phyloP scores from a whole-genome alignment of 2,113 vertebrate genomes.

The Platycercus adscitus region DNA sequence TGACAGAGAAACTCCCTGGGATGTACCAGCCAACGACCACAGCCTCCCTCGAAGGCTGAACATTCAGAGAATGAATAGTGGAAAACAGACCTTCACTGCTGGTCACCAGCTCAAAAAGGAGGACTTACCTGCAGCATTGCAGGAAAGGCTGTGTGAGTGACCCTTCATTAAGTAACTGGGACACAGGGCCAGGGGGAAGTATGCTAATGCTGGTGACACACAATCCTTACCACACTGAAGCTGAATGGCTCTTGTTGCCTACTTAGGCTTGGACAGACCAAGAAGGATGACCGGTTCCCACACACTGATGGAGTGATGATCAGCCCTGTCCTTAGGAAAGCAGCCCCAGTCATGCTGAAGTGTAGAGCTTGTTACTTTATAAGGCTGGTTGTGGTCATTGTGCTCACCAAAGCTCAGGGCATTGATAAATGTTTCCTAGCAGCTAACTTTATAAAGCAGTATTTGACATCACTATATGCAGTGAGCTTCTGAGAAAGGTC shows the following conservation, averaged over 20 bases:
- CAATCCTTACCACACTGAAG: neutral
- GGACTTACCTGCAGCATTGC: neutral
- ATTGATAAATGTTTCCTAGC: neutral
- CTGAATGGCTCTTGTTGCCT: neutral
- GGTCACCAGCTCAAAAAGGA: neutral
- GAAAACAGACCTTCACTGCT: neutral
- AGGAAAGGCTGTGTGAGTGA: neutral
- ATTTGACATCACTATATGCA: neutral
- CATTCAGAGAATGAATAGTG: neutral
- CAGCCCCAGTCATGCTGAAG: neutral
- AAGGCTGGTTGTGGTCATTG: neutral
- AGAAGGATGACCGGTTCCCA: neutral
- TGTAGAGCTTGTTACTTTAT: neutral
- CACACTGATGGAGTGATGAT: neutral
- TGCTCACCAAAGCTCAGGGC: neutral
- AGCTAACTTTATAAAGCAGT: neutral
- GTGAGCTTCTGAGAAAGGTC: neutral
- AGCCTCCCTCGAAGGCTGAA: neutral
- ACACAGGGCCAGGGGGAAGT: neutral
- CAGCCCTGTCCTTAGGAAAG: neutral
- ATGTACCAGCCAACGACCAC: neutral
- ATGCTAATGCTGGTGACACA: neutral
- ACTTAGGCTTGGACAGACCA: neutral
- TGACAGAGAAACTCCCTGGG: fast-evolving
- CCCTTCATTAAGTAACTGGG: neutral